A percentile compares a stretch with the other conserved stretches of the same genome.
Evolutionary conservation across 2,888 invertebrate genomes (phyloP).

Genomic region (Tipula lateralis): DNA sequence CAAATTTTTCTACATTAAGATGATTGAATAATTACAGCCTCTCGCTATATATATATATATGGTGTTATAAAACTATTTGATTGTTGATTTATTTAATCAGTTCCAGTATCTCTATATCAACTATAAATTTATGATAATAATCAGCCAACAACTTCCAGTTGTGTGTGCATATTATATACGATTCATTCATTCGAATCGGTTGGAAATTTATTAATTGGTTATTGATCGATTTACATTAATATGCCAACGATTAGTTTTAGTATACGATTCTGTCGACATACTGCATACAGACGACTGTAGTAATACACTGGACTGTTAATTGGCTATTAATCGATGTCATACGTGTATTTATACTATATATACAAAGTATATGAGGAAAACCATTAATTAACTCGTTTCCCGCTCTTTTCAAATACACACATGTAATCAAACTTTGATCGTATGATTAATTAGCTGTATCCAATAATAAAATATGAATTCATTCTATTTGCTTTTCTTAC

Average conservation of each 20-base stretch:
- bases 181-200: not conserved
- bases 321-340: not conserved
- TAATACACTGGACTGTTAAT: not conserved
- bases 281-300: no score
- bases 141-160: not conserved
- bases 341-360: no score
- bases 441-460: not conserved
- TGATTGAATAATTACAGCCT: slow-evolving; percentile 11
- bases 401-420: not conserved
- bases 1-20: not conserved
- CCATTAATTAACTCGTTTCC: not conserved
- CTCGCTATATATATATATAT: not conserved
- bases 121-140: not conserved
- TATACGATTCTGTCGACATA: not conserved
- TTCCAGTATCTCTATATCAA: not conserved
- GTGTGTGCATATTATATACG: not conserved
- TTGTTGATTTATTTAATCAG: not conserved
- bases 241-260: not conserved
- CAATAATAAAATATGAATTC: not conserved
- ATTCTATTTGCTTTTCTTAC: no score
- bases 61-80: slow-evolving; percentile 19
- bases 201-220: not conserved
- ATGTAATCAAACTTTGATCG: not conserved
- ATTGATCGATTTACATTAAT: not conserved
- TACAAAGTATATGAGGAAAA: not conserved